These are phyloP conservation scores for Opisthograptis luteolata DNA, from an alignment of 2,888 invertebrate species.

Conservation along the genomic window DNA sequence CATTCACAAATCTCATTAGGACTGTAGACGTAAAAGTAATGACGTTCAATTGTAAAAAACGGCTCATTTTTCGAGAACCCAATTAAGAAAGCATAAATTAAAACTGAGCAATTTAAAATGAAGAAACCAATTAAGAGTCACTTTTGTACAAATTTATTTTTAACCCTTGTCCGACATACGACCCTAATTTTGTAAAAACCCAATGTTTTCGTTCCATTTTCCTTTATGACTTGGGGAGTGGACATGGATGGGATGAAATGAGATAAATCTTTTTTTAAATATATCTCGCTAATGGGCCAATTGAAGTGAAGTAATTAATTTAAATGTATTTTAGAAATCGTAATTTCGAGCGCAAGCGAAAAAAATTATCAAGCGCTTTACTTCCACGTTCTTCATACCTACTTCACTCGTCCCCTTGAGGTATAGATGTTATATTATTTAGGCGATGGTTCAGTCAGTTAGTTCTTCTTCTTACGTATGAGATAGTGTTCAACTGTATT, in stretches of 20 bases:
- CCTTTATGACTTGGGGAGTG: conserved; percentile 6
- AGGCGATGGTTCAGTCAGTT: too few relatives aligned
- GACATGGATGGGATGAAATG: background rate
- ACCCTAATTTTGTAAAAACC: conserved; percentile 17
- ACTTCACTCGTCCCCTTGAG: too few relatives aligned
- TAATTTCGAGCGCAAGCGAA: too few relatives aligned
- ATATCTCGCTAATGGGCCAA: background rate
- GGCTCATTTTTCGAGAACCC: conserved; percentile 11
- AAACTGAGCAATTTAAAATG: conserved; percentile 21
- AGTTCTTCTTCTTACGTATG: too few relatives aligned
- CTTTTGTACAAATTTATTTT: conserved; percentile 24
- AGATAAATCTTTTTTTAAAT: background rate
- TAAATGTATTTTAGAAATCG: too few relatives aligned
- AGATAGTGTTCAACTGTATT: too few relatives aligned
- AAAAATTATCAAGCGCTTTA: too few relatives aligned
- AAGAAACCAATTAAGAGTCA: conserved; percentile 23
- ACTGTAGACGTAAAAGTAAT: conserved; percentile 19
- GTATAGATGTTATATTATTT: too few relatives aligned
- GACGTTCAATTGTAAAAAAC: conserved; percentile 12
- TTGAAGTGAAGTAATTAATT: too few relatives aligned
- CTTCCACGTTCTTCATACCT: too few relatives aligned
- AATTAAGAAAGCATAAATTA: conserved; percentile 22
- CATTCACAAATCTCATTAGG: conserved; percentile 12
- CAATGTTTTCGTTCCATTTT: conserved; percentile 25
- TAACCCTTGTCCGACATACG: conserved; percentile 28